Base-by-base conservation (phyloP, 2,797 vertebrate species). In the Synaphobranchus kaupii region DNA sequence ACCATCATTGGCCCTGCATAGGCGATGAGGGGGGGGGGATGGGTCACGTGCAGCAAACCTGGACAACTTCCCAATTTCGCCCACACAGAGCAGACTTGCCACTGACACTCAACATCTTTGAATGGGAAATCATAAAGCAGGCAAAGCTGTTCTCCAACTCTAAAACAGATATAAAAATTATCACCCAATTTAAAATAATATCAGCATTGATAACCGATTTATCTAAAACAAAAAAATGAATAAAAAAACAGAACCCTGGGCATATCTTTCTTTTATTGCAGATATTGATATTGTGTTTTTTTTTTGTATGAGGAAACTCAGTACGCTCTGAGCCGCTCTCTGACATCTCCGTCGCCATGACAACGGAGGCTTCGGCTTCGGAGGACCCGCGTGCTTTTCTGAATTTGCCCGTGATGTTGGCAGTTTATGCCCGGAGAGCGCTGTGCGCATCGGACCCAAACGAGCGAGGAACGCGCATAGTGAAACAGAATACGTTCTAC, bases 201-300 rank as follows among this genome's bases (percentile, higher is more conserved):
- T 96, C 92, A 94, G 95, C 95, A 95, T 96, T 95, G 94, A 96
- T 95, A 89, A 92, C 90, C 93, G 94, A 95, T 95, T 56, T 56
- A 56, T 56, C 54, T 56, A 56, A 56, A 56, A 1, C 4, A 7
- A 15, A 60, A 60, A 60, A n/a, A n/a, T n/a, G n/a, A n/a, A n/a
- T n/a, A n/a, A 20, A 25, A 60, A 60, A 1, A 94, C 94, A 92
- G 93, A 91, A 88, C 60, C 47, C 47, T 28, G 52, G 28, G n/a
- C 78, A 52, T 48, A 60, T 54, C 15, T 83, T 4, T 60, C 58
- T 60, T 66, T 86, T 56, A 63, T 56, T 44, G 44, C 78, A 50
- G 48, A 80, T 80, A 83, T 28, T 68, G 78, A 83, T 52, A 54
- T 60, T 34, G 66, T 44, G 47, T 63, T 50, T 28, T 34, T 44